Percentiles rank a stretch among this genome's conserved stretches.
Evolutionary conservation across 2,888 invertebrate species (phyloP).

Genomic region (Polydrusus tereticollis): DNA sequence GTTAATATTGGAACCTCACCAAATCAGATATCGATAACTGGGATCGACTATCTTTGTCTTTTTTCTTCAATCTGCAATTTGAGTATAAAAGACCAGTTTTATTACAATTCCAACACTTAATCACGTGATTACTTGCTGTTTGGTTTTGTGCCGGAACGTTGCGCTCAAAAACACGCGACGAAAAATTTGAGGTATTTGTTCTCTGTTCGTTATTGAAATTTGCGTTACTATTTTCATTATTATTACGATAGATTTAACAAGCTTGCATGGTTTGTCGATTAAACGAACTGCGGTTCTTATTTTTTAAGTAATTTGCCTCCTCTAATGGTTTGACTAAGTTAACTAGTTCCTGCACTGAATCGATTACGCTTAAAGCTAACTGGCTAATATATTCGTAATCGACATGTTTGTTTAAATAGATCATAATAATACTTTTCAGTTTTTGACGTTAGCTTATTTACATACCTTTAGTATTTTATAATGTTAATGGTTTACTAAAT

Average conservation of each 20-base stretch:
- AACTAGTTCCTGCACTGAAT: too few relatives aligned
- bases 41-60: too few relatives aligned
- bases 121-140: background rate
- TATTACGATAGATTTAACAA: background rate
- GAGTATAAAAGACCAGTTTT: background rate
- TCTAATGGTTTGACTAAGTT: background rate
- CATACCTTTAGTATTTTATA: too few relatives aligned
- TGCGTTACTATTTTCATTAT: background rate
- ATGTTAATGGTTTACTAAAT: too few relatives aligned
- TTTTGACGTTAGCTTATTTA: too few relatives aligned
- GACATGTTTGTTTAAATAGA: too few relatives aligned
- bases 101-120: constrained; percentile 15
- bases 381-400: constrained; percentile 1
- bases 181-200: background rate
- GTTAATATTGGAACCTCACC: too few relatives aligned
- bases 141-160: background rate
- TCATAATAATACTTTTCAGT: too few relatives aligned
- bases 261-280: background rate
- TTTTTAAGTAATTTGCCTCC: background rate
- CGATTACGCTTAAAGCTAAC: background rate
- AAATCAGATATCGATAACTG: too few relatives aligned
- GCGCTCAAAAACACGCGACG: background rate
- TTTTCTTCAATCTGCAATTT: background rate
- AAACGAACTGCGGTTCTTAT: background rate
- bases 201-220: background rate